Evolutionary conservation across 2,797 vertebrate species (phyloP).

Genomic region (Gymnopithys bicolor): DNA sequence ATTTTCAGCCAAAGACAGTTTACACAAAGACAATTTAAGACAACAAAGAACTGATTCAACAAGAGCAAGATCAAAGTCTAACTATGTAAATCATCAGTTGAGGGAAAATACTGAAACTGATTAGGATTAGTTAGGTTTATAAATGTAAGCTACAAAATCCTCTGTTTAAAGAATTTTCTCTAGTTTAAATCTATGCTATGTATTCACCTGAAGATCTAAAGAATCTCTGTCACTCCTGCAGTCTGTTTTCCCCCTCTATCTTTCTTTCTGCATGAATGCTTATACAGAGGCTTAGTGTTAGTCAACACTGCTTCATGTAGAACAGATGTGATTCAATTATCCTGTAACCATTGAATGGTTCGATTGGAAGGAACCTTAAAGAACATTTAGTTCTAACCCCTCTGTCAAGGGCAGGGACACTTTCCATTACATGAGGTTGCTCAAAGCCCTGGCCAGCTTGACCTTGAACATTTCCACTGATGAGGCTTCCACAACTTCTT

Average conservation of each 20-base stretch:
- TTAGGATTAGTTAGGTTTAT: neutral
- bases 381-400: neutral
- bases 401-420: too few species aligned
- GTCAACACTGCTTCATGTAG: neutral
- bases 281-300: neutral
- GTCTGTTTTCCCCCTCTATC: neutral
- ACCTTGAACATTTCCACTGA: neutral
- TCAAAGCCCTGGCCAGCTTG: accelerated
- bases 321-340: neutral
- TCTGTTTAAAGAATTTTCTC: neutral
- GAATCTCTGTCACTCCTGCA: neutral
- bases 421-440: neutral
- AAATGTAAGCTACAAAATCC: neutral
- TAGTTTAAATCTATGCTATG: neutral
- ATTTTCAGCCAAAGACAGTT: neutral
- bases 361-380: neutral
- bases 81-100: neutral
- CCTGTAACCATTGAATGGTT: neutral
- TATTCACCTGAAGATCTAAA: neutral
- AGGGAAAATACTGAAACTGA: neutral
- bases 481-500: neutral
- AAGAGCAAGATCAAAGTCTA: neutral
- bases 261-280: neutral
- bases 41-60: neutral
- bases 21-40: neutral